Base-by-base conservation (phyloP, 2,888 invertebrate species). In the Schizaphis graminum region DNA sequence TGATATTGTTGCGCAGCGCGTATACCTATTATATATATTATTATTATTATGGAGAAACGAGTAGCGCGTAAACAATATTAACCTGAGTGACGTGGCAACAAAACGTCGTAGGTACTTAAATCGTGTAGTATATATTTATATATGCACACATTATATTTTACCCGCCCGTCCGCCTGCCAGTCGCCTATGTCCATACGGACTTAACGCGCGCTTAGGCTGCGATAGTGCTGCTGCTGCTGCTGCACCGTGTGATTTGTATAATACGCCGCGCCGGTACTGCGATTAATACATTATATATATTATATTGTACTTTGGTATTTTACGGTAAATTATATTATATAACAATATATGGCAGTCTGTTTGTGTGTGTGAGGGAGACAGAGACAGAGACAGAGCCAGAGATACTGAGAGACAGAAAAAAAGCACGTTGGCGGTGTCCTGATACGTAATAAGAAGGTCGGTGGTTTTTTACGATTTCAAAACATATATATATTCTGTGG, bases 81-180 rank as follows among this genome's bases (percentile, higher is more conserved):
- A 91, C 57, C 85, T 5, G 57, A 91, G 57, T 91, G 91, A 91
- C 91, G 91, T 7, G 91, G 91, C 91, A 91, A 91, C 85, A 91
- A 91, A 86, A 85, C 53, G 28, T 56, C 91, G 28, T 61, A n/a
- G n/a, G 88, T 88, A 88, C 88, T 53, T 53, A 88, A n/a, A 49
- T 24, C 28, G 35, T 11, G 41, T 89, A 89, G 35, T 56, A 35
- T 56, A 35, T 67, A 67, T 67, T 67, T n/a, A n/a, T 35, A 16
- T 77, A 77, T 35, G 77, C 35, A 77, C 35, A 77, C 35, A 16
- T 4, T 77, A 77, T 35, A 35, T 77, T 77, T 77, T 35, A 35
- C 35, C 35, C 35, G 8, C 77, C 28, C 35, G 8, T 21, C 67
- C 77, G n/a, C 67, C n/a, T 13, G n/a, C 16, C n/a, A 28, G 16